Conservation (phyloP, 53 echinoderm and acorn worm species). For the Paracentrotus lividus region DNA sequence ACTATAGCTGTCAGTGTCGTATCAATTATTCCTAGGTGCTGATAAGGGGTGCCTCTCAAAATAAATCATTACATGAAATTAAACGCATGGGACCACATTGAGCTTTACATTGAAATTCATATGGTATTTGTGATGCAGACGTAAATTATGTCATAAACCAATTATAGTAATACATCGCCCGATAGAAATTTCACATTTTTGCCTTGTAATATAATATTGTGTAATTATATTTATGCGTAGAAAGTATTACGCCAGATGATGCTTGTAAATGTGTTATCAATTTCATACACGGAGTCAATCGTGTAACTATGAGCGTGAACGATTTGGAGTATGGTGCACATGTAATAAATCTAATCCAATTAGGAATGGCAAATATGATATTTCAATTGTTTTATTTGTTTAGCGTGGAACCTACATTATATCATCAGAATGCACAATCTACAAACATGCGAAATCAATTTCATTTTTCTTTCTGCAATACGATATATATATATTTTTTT, state of each 20-base stretch:
- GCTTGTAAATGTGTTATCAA: too few species aligned
- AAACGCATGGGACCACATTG: background rate
- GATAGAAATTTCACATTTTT: too few species aligned
- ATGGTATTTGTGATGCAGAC: too few species aligned
- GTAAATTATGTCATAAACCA: too few species aligned
- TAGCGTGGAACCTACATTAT: background rate
- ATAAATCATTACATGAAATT: conserved; percentile 1
- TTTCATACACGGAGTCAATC: too few species aligned
- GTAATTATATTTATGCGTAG: too few species aligned
- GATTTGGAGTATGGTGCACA: background rate
- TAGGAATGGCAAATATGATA: conserved; percentile 13
- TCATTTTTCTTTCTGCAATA: background rate
- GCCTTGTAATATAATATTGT: too few species aligned
- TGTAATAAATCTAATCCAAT: background rate
- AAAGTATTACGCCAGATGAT: too few species aligned
- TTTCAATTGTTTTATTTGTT: background rate
- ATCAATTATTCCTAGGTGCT: background rate
- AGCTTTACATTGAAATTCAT: too few species aligned
- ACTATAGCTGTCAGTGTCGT: background rate
- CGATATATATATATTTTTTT: background rate
- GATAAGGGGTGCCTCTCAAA: background rate
- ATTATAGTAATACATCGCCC: too few species aligned
- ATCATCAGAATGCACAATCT: background rate
- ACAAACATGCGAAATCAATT: background rate
- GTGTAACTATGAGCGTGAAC: too few species aligned